phyloP scores from a whole-genome alignment of 2,888 invertebrate genomes.

The Adelphocoris suturalis region DNA sequence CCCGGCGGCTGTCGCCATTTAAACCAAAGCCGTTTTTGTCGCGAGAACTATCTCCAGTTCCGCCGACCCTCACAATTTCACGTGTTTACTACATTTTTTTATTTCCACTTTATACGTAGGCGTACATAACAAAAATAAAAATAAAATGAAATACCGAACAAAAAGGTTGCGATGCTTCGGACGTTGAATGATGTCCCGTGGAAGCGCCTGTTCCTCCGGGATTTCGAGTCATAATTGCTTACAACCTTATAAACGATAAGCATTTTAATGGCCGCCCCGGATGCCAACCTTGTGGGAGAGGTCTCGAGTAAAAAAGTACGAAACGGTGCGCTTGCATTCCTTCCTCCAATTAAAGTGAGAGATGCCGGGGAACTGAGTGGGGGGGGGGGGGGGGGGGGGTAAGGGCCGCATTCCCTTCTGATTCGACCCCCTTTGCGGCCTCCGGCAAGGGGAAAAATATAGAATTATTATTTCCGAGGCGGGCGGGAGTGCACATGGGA shows the following conservation, averaged over 20 bases:
- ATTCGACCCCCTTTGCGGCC: neutral
- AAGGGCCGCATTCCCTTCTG: constrained; percentile 59
- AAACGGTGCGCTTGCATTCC: constrained; percentile 60
- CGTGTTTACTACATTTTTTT: constrained; percentile 29
- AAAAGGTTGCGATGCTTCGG: neutral
- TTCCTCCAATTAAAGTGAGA: constrained; percentile 69
- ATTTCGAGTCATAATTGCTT: constrained; percentile 70
- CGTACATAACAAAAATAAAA: neutral
- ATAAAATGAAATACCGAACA: neutral
- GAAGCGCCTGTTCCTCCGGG: neutral
- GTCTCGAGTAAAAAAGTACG: constrained; percentile 53
- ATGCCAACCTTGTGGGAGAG: constrained; percentile 69
- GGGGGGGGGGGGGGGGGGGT: neutral
- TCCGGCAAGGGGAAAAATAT: constrained; percentile 23
- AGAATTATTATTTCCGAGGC: constrained; percentile 48
- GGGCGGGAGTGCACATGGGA: too few species aligned
- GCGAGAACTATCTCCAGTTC: constrained; percentile 4
- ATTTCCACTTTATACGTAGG: neutral
- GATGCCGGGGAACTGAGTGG: constrained; percentile 7
- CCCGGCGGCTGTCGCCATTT: neutral
- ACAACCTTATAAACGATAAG: constrained; percentile 71
- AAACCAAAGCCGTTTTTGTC: constrained; percentile 43
- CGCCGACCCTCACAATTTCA: constrained; percentile 23
- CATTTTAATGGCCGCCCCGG: constrained; percentile 65
- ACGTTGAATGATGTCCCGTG: constrained; percentile 60